Conservation (phyloP, 2,113 vertebrate genomes). For the Sander lucioperca region DNA sequence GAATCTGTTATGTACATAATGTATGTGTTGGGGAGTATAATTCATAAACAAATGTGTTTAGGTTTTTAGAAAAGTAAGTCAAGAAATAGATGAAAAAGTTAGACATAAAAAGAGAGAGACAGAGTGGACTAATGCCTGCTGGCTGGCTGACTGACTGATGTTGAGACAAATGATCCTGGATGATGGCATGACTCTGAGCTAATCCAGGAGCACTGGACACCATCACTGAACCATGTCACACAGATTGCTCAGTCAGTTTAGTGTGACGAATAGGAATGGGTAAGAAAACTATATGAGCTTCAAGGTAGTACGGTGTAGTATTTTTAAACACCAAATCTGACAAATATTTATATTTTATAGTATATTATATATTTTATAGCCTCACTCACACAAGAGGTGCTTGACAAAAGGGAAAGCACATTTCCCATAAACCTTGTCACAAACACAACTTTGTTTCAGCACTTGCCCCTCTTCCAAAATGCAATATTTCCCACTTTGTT, state of each 20-base stretch:
- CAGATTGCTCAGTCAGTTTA: constrained; percentile 19
- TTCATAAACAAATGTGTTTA: background rate
- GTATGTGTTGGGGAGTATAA: background rate
- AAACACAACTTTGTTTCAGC: background rate
- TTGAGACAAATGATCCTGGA: constrained; percentile 14
- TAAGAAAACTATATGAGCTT: constrained; percentile 8
- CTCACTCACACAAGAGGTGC: background rate
- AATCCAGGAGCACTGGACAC: constrained; percentile 24
- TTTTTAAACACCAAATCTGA: background rate
- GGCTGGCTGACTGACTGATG: constrained; percentile 22
- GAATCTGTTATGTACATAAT: background rate
- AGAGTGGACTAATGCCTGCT: background rate
- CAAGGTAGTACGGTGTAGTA: background rate
- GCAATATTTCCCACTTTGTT: background rate
- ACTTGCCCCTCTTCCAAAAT: background rate
- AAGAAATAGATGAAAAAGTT: background rate
- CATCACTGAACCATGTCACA: constrained; percentile 17
- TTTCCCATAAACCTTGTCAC: background rate
- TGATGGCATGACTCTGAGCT: constrained; percentile 24
- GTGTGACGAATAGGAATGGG: constrained; percentile 4
- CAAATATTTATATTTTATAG: background rate
- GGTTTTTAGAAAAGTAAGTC: background rate
- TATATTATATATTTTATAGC: background rate
- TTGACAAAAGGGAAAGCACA: background rate
- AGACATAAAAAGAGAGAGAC: constrained; percentile 1